A percentile compares a stretch with the other conserved stretches of the same genome.
Evolutionary conservation across 2,888 invertebrate species (phyloP).

Genomic region (Papilio protenor): DNA sequence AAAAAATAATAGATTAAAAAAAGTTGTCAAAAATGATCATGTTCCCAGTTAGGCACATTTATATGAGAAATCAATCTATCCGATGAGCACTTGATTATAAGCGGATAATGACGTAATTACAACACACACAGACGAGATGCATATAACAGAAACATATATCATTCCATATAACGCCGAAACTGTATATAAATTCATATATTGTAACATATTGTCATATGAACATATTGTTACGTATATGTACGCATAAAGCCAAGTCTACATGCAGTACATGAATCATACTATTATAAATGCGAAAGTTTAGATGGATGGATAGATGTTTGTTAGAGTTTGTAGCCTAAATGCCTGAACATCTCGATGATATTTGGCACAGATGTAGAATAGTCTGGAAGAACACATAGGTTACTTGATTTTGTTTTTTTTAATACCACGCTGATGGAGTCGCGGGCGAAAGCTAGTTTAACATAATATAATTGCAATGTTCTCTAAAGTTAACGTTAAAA

Average conservation of each 20-base stretch:
- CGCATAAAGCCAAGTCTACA: conserved; percentile 31
- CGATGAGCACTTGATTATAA: conserved; percentile 64
- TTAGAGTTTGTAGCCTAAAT: too few relatives aligned
- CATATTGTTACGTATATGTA: conserved; percentile 34
- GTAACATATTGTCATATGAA: conserved; percentile 33
- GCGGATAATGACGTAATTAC: conserved; percentile 69
- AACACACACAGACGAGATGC: conserved; percentile 51
- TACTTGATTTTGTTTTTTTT: too few relatives aligned
- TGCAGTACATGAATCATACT: conserved; percentile 35
- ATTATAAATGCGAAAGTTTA: too few relatives aligned
- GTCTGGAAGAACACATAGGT: too few relatives aligned
- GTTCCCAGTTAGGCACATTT: conserved; percentile 50
- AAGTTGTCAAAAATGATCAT: neutral
- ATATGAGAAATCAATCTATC: conserved; percentile 69
- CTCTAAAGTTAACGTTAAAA: neutral
- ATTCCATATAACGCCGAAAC: conserved; percentile 39
- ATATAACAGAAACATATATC: conserved; percentile 24
- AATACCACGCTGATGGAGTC: too few relatives aligned
- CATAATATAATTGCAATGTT: too few relatives aligned
- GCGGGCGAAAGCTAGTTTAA: too few relatives aligned
- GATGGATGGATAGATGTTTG: too few relatives aligned
- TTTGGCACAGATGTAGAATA: too few relatives aligned
- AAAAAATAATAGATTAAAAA: neutral
- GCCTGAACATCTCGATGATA: too few relatives aligned
- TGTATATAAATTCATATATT: conserved; percentile 36